Base-by-base conservation (phyloP, 2,888 invertebrate species). In the Spicauda simplicius region DNA sequence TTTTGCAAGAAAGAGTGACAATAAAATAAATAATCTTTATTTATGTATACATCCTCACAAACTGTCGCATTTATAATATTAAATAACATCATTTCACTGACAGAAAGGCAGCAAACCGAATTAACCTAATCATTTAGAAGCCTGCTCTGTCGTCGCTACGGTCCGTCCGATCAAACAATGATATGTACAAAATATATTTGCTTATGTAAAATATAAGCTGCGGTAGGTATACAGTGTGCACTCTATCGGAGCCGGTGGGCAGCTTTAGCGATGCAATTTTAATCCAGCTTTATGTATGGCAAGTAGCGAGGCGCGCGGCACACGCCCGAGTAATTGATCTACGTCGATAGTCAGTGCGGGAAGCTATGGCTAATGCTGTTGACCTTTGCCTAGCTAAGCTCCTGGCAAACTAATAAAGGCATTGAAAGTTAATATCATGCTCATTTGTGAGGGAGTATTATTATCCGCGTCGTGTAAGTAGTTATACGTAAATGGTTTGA, bases 251-350 rank as follows among this genome's bases (percentile, higher is more conserved):
- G 65, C 45, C 59, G 37, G 57, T 57, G 50, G 64, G 45, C 65
- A 59, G 45, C 48, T 64, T 56, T 45, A 50, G 60, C 48, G 55
- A 60, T 66, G 60, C 66, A 66, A 55, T 60, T 66, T 66, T 66
- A 66, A 60, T 66, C 66, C 66, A 33, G 60, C 59, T 60, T 66
- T 66, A 66, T 52, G 64, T 57, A 50, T 59, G 65, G 60, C 66
- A 60, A 66, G 55, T 55, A 52, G 37, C 57, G 54, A 50, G 54
- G 65, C 53, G 59, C 18, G 48, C 55, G 45, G 33, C 65, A 54
- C 16, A 66, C 60, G 60, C 54, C 55, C 48, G 65, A 66, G 60
- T 60, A 66, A 66, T 66, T 66, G 59, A 55, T 60, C 65, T 66
- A 59, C 65, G 65, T 66, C 60, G 60, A 66, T 66, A 59, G 53